Base-by-base conservation (phyloP, 2,888 invertebrate species). In the Phyllotreta striolata region DNA sequence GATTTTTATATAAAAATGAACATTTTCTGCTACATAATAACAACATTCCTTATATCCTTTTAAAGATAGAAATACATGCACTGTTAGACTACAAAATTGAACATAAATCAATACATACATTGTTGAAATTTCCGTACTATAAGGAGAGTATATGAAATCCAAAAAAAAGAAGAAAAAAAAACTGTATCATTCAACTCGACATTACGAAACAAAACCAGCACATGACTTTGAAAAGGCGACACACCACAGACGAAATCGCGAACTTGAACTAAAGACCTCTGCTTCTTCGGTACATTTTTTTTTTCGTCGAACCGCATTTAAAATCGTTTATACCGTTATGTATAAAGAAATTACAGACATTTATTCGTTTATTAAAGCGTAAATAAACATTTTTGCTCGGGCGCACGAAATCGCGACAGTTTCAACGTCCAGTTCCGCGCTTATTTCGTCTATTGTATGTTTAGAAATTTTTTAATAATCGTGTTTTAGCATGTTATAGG, bases 311-410 rank as follows among this genome's bases (percentile, higher is more conserved):
- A 69, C 72, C 71, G 67, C 67, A 73, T 71, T 73, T 74, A 72
- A 71, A 73, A 68, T 67, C 62, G 64, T 70, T 63, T 74, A 24
- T 24, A 74, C 79, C 78, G 78, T 79, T 79, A 79, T 71, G 68
- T 71, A 70, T 70, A 75, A 75, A 75, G 73, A 78, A 79, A 79
- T 79, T 76, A 79, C 77, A 79, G 73, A 77, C 74, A 78, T 79
- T 79, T 78, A 74, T 74, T 72, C 70, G 74, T 68, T 77, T 77
- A 79, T 77, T 78, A 78, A 78, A 77, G 76, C 80, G 76, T 80
- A 76, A 77, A 77, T 73, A 70, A 67, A 67, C 62, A 65, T 66
- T 67, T 24, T 67, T 60, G 59, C 59, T 47, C 62, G 41, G 59
- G 43, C 56, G 55, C 54, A 62, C 56, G 64, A 24, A 51, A 49